Conservation (phyloP, 2,888 invertebrate species). For the Acleris literana region DNA sequence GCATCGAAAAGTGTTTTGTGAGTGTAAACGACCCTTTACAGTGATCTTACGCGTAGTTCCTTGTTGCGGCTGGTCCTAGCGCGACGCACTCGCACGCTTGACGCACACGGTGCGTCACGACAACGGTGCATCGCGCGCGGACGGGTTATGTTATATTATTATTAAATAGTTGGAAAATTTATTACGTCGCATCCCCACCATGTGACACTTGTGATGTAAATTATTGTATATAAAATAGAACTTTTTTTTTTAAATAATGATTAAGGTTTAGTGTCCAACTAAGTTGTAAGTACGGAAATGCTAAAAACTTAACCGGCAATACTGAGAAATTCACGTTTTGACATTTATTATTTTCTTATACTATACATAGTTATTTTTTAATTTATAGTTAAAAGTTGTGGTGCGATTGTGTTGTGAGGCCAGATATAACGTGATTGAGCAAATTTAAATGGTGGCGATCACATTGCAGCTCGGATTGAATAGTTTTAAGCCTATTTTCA, state of each 20-base stretch:
- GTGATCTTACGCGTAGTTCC: slow-evolving; percentile 60
- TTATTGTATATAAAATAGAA: slow-evolving; percentile 78
- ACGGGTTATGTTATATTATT: slow-evolving; percentile 37
- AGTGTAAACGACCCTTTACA: slow-evolving; percentile 31
- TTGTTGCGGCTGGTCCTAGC: slow-evolving; percentile 41
- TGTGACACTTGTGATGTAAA: slow-evolving; percentile 79
- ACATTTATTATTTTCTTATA: slow-evolving; percentile 63
- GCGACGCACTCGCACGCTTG: background rate
- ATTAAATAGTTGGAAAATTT: slow-evolving; percentile 45
- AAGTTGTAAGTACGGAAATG: slow-evolving; percentile 69
- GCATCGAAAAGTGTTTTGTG: slow-evolving; percentile 22
- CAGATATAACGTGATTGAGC: slow-evolving; percentile 40
- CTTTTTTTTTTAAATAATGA: slow-evolving; percentile 61
- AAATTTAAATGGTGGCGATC: slow-evolving; percentile 55
- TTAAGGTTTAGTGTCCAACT: slow-evolving; percentile 60
- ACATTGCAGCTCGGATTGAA: slow-evolving; percentile 69
- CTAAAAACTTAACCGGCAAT: slow-evolving; percentile 51
- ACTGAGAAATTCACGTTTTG: slow-evolving; percentile 60
- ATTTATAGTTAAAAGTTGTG: slow-evolving; percentile 70
- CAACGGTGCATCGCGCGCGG: slow-evolving; percentile 1
- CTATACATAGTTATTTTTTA: slow-evolving; percentile 66
- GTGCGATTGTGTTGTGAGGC: slow-evolving; percentile 59
- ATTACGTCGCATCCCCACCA: slow-evolving; percentile 56
- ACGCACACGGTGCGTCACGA: background rate
- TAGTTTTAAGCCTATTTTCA: slow-evolving; percentile 80